Evolutionary conservation across 1,140 invertebrate species (phyloP), one percentile per base, ranked within the genome.

Genomic region (Calliphora vicina): DNA sequence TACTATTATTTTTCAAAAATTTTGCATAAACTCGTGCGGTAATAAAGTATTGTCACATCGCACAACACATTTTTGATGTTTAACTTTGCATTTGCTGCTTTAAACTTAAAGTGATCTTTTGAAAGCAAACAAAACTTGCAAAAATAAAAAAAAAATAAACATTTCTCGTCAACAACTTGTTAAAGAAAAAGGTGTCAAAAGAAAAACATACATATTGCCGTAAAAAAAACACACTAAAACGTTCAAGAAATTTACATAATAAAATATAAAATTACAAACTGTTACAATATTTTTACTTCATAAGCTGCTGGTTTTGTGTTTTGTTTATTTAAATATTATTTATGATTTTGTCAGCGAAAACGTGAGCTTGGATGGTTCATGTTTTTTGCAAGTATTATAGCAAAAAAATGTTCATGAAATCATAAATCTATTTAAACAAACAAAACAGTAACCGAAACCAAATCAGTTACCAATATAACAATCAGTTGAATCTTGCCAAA

Each of bases 321-420:
- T 67, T 67, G 61, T 67, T 67, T 25, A 67, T 67, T 67, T 67
- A 67, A 67, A 67, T 67, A 67, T 67, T 67, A 67, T 67, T 67
- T 67, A 67, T 67, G 61, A 67, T 67, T 67, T 67, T 67, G n/a
- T 23, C 10, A 67, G 20, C 6, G n/a, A 67, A 67, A 67, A 67
- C 61, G 61, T 67, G 61, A 67, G 17, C 61, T 67, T 67, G 61
- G n/a, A 20, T 67, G n/a, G n/a, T 67, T 67, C 61, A 67, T 23
- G 61, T 67, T 67, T n/a, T n/a, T 67, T 9, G 20, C 6, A 20
- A 67, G 4, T 67, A 10, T 20, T 23, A 67, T 67, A n/a, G 35
- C 5, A 17, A 67, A 23, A 67, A 5, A 10, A 23, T 67, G 23
- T 67, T 67, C 20, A 67, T 23, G 25, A 67, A 67, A 67, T 67